phyloP scores from a whole-genome alignment of 2,888 invertebrate genomes.

The Coelogynopora nodosa region DNA sequence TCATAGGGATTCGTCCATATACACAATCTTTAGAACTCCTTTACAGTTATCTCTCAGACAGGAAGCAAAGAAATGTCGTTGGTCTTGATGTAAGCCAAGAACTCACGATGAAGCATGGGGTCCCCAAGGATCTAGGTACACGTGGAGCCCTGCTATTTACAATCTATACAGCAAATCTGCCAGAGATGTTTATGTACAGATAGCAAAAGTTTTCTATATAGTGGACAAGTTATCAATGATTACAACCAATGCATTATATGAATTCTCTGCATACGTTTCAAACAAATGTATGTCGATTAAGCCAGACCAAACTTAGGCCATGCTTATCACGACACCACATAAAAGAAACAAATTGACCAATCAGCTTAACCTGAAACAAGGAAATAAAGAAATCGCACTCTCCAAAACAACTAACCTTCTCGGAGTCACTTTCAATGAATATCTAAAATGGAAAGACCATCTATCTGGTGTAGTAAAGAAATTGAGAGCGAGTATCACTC shows the following conservation, averaged over 20 bases:
- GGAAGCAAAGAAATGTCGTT: not conserved
- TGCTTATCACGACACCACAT: not conserved
- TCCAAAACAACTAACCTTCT: not conserved
- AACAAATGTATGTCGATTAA: not conserved
- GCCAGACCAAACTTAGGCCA: not conserved
- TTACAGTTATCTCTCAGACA: not conserved
- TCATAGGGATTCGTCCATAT: not conserved
- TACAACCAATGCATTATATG: not conserved
- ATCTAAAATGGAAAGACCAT: slow-evolving; percentile 8
- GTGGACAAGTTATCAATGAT: not conserved
- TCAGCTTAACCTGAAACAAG: slow-evolving; percentile 2
- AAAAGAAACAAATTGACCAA: not conserved
- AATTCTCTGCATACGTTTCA: not conserved
- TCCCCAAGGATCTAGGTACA: not conserved
- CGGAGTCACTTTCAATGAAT: not conserved
- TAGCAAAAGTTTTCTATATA: not conserved
- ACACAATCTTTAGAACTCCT: not conserved
- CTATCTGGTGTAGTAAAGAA: not conserved
- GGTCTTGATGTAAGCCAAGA: not conserved
- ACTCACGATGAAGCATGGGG: not conserved
- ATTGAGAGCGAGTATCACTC: slow-evolving; percentile 11
- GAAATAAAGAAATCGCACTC: not conserved
- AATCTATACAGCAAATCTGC: not conserved
- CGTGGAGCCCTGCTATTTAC: not conserved
- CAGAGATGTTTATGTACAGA: not conserved